Evolutionary conservation across 37 sponge, comb jelly and placozoan genomes (phyloP), one percentile per base, ranked within the genome.

Genomic region (Halichondria panicea): DNA sequence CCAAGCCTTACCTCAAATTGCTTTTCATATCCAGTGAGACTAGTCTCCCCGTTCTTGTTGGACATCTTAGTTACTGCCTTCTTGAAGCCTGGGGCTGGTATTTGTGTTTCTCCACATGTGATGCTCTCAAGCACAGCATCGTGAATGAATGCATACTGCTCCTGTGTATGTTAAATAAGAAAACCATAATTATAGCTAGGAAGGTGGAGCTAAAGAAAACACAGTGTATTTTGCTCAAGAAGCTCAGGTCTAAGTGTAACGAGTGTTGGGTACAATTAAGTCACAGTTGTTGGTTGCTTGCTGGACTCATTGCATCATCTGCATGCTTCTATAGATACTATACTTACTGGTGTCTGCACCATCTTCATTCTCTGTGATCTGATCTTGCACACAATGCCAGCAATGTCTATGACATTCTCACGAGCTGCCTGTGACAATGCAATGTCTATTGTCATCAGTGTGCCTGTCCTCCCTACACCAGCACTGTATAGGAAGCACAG

Each of bases 391-490:
- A 90, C 77, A 35, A 76, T 70, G 9, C 62, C 59, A n/a, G 60
- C 41, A 15, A 90, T 66, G 72, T 90, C 87, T n/a, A 90, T 72
- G 0, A 55, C 22, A 35, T 68, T 35, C 58, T 90, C 87, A 1
- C 36, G 60, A 21, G 75, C 76, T 13, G 80, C 66, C 70, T 90
- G 86, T 11, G 85, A 71, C 76, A 90, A 68, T 18, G 63, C 75
- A 18, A 54, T 73, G 74, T 90, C 87, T 2, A 90, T 79, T 6
- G 82, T 58, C 22, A 90, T 83, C 54, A 87, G 77, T 24, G 84
- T 78, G 12, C 92, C 92, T 42, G 88, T 87, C 25, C 92, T 84
- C 21, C 92, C 92, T 33, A 87, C 88, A 50, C 92, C 92, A 82
- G 88, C 88, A 91, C 92, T 91, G 75, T 15, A 81, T 11, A 13